These are phyloP conservation scores for Dasyprocta punctata DNA, from an alignment of 2,113 vertebrate genomes.

Conservation along the genomic window DNA sequence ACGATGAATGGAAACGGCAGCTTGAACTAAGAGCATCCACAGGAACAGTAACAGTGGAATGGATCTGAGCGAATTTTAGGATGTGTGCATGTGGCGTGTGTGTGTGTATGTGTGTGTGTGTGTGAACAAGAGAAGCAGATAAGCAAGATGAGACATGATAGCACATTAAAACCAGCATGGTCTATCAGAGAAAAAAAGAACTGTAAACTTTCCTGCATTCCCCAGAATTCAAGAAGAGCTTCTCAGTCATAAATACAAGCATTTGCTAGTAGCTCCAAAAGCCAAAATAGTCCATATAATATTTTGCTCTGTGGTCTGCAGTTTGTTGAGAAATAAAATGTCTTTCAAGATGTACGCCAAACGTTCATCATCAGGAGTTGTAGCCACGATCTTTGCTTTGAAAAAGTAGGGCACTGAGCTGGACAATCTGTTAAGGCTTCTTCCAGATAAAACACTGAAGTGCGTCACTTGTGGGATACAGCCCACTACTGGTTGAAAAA, in stretches of 20 bases:
- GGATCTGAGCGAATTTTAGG: not conserved
- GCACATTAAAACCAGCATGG: not conserved
- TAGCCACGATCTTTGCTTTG: not conserved
- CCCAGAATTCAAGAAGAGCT: constrained; percentile 11
- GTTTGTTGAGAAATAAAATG: not conserved
- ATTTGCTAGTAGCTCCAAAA: not conserved
- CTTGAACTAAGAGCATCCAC: not conserved
- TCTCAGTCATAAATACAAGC: not conserved
- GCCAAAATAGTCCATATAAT: not conserved
- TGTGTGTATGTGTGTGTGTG: too few relatives aligned
- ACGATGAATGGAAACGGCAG: not conserved
- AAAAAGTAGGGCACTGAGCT: not conserved
- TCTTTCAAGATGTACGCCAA: not conserved
- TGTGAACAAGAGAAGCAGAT: not conserved
- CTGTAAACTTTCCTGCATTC: not conserved
- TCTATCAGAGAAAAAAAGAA: not conserved
- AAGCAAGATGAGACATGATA: not conserved
- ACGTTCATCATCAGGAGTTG: not conserved
- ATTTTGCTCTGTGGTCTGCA: not conserved
- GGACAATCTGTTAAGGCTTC: not conserved
- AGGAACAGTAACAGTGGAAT: not conserved
- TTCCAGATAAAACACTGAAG: not conserved
- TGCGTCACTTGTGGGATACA: not conserved
- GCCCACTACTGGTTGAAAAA: not conserved
- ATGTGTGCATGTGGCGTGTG: not conserved